A percentile compares a stretch with the other conserved stretches of the same genome.
phyloP scores from a whole-genome alignment of 2,797 vertebrate species.

The Poecile montanus region DNA sequence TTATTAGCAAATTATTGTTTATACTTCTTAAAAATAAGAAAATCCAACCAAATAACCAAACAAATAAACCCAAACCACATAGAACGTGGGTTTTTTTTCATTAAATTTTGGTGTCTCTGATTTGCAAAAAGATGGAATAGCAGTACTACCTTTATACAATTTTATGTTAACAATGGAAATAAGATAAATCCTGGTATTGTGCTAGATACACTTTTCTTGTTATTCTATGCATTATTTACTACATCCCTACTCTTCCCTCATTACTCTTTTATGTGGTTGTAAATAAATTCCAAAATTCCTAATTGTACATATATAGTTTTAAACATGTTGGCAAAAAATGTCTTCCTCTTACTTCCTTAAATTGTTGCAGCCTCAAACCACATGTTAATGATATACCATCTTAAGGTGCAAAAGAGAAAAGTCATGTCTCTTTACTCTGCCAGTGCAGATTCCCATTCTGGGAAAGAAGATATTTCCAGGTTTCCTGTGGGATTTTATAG shows the following conservation, averaged over 20 bases:
- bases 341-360: background rate
- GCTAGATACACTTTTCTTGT: background rate
- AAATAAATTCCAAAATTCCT: background rate
- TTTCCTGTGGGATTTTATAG: background rate
- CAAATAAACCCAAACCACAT: fast-evolving
- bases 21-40: background rate
- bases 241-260: background rate
- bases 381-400: background rate
- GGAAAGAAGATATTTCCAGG: background rate
- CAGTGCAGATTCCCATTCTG: background rate
- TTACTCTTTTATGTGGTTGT: background rate
- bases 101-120: background rate
- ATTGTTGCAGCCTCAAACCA: background rate
- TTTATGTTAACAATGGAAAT: background rate
- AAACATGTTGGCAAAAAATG: background rate
- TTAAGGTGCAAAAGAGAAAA: background rate
- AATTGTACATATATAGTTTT: background rate
- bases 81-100: background rate
- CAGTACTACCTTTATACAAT: background rate
- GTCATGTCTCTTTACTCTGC: background rate
- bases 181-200: background rate
- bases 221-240: background rate
- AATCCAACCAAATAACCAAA: fast-evolving
- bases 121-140: background rate
- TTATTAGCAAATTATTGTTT: background rate